Percentiles rank a stretch among this genome's conserved stretches.
Conservation (phyloP, 2,113 vertebrate genomes). For the Calonectris borealis region DNA sequence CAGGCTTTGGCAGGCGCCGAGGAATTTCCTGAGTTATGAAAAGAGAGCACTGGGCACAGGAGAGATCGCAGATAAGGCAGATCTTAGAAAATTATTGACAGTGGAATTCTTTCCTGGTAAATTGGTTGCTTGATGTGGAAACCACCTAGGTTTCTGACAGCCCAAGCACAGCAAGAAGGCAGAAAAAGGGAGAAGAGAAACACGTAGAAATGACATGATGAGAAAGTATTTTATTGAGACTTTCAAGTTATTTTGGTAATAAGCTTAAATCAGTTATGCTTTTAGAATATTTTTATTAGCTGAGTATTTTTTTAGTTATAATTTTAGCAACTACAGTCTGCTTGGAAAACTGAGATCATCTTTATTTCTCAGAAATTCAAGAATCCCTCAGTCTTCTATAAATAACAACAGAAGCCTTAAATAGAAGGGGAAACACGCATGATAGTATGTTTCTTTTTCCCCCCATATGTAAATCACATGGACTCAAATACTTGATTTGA, state of each 20-base stretch:
- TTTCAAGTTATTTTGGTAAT: neutral
- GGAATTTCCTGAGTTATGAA: slow-evolving; percentile 57
- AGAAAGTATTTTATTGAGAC: neutral
- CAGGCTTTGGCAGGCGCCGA: neutral
- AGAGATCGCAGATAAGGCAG: neutral
- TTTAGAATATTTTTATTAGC: neutral
- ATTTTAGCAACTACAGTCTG: neutral
- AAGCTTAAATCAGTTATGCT: neutral
- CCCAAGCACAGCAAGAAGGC: neutral
- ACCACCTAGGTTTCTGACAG: slow-evolving; percentile 2
- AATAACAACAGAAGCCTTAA: slow-evolving; percentile 25
- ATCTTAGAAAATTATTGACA: neutral
- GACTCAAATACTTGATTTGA: neutral
- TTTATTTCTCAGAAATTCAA: neutral
- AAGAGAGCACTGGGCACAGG: slow-evolving; percentile 2
- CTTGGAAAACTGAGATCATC: slow-evolving; percentile 17
- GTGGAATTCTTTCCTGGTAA: slow-evolving; percentile 21
- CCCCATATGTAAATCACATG: neutral
- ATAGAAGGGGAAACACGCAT: slow-evolving; percentile 4
- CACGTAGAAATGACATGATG: neutral
- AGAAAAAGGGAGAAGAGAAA: neutral
- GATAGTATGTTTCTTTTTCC: neutral
- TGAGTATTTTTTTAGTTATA: neutral
- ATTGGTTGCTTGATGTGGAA: neutral
- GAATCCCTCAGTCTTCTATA: slow-evolving; percentile 12